Conservation (phyloP, 2,888 invertebrate genomes). For the Piscicola geometra region DNA sequence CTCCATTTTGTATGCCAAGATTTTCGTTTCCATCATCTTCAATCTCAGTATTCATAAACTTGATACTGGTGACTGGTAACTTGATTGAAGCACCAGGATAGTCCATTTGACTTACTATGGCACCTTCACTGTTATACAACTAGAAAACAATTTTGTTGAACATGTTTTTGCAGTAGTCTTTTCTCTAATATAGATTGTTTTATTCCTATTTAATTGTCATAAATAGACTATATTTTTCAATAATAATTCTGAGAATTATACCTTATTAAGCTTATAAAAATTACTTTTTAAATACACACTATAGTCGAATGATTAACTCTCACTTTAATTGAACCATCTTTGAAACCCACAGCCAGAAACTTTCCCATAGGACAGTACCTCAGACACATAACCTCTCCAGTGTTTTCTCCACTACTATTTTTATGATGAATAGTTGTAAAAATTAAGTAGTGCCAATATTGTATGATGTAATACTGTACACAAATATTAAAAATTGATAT, state of each 20-base stretch:
- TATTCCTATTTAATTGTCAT: too few relatives aligned
- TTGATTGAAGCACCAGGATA: neutral
- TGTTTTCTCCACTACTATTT: neutral
- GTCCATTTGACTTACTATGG: neutral
- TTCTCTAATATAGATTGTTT: too few relatives aligned
- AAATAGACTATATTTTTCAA: too few relatives aligned
- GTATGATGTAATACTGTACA: too few relatives aligned
- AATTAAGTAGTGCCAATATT: too few relatives aligned
- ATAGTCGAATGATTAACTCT: neutral
- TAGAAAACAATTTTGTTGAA: neutral
- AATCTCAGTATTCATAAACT: neutral
- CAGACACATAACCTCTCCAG: slow-evolving; percentile 1
- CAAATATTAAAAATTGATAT: too few relatives aligned
- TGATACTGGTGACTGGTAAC: neutral
- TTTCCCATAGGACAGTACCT: neutral
- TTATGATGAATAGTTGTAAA: too few relatives aligned
- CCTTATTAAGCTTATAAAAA: neutral
- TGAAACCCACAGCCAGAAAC: neutral
- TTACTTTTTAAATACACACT: neutral
- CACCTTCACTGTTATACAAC: neutral
- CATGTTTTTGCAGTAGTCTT: neutral
- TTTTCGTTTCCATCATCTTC: neutral
- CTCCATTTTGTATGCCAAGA: neutral
- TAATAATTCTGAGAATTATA: too few relatives aligned
- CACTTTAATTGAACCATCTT: slow-evolving; percentile 8